A percentile compares a stretch with the other conserved stretches of the same genome.
These are phyloP conservation scores for Acromyrmex echinatior DNA, from an alignment of 1,140 invertebrate species.

Conservation along the genomic window DNA sequence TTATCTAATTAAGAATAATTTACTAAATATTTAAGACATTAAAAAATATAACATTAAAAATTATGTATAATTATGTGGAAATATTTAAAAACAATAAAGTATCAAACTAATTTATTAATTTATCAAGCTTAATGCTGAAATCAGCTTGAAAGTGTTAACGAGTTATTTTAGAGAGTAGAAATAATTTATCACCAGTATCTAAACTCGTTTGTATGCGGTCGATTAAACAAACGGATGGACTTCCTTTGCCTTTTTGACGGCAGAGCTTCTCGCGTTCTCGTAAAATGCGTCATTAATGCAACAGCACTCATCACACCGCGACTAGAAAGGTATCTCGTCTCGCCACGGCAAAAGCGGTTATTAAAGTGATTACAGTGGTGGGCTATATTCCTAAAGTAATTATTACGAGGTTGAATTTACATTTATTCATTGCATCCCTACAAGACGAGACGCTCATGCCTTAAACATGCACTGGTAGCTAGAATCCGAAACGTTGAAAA, in stretches of 20 bases:
- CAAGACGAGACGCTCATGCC: constrained; percentile 73
- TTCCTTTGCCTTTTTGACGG: constrained; percentile 2
- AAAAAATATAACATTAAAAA: no score
- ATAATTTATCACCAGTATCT: constrained; percentile 33
- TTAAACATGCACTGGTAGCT: constrained; percentile 80
- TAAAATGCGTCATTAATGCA: constrained; percentile 74
- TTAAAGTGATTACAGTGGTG: constrained; percentile 83
- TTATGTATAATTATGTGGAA: no score
- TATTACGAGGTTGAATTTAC: constrained; percentile 82
- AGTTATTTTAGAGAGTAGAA: background rate
- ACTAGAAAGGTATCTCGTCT: constrained; percentile 52
- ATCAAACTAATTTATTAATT: no score
- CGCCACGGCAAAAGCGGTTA: constrained; percentile 78
- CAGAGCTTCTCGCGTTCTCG: constrained; percentile 22
- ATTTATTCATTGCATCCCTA: constrained; percentile 81
- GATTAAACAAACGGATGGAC: constrained; percentile 23
- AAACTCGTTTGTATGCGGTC: background rate
- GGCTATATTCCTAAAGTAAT: constrained; percentile 80
- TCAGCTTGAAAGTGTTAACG: background rate
- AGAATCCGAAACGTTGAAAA: constrained; percentile 72
- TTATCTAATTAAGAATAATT: no score
- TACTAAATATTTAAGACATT: no score
- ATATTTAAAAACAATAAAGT: no score
- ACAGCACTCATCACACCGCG: constrained; percentile 50
- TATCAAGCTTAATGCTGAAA: no score